A percentile compares a stretch with the other conserved stretches of the same genome.
Evolutionary conservation across 2,797 vertebrate genomes (phyloP).

Genomic region (Typhlichthys subterraneus): DNA sequence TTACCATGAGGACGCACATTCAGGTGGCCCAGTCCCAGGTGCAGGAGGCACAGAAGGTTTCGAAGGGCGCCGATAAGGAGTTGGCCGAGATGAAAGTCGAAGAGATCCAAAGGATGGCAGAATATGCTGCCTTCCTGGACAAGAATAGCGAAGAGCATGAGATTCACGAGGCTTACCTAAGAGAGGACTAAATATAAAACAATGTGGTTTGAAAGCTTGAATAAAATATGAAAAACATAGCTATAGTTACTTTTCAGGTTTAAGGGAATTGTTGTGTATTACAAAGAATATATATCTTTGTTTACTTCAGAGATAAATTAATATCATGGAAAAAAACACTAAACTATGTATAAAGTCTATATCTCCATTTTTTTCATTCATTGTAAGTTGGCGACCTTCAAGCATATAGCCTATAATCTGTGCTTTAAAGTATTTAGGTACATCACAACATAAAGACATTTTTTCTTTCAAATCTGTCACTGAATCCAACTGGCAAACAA

Average conservation of each 20-base stretch:
- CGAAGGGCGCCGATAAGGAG: conserved; percentile 84
- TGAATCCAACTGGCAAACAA: conserved; percentile 2
- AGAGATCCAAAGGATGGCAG: conserved; percentile 82
- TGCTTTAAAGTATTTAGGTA: no score
- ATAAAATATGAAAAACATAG: background rate
- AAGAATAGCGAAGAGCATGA: conserved; percentile 69
- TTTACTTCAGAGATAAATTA: background rate
- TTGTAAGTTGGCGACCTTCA: no score
- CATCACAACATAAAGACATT: background rate
- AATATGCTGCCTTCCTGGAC: conserved; percentile 56
- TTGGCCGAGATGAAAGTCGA: conserved; percentile 87
- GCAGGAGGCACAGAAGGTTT: conserved; percentile 82
- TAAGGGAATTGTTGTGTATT: background rate
- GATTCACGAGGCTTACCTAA: conserved; percentile 85
- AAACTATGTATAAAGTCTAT: no score
- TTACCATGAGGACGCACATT: conserved; percentile 82
- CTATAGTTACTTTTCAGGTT: background rate
- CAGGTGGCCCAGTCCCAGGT: conserved; percentile 86
- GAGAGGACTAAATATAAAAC: conserved; percentile 84
- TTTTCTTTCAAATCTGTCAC: background rate
- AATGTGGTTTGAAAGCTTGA: background rate
- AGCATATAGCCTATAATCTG: no score
- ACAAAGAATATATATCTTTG: background rate
- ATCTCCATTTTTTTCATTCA: no score
- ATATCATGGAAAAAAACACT: background rate